Base-by-base conservation (phyloP, 2,113 vertebrate genomes). In the Eleginops maclovinus region DNA sequence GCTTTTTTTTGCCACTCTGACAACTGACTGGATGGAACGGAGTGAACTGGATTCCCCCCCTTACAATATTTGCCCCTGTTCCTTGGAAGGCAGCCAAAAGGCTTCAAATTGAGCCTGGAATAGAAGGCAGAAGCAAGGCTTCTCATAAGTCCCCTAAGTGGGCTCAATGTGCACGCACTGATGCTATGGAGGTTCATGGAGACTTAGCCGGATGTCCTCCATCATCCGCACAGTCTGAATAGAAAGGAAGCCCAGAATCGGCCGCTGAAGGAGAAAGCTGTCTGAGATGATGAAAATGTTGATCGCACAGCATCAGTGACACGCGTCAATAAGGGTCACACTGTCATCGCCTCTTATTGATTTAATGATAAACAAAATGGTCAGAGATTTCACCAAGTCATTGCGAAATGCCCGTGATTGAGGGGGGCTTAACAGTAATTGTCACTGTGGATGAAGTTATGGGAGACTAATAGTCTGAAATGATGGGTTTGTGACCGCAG, bases 81-180 rank as follows among this genome's bases (percentile, higher is more conserved):
- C 14, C 13, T 72, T 89, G 85, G 83, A 82, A 56, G 51, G 72
- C 69, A 62, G 81, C 84, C 87, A 85, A 58, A 67, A 83, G 59
- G 63, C 81, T 80, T 79, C 62, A 84, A 88, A 91, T 83, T 80
- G 87, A 84, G 80, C 80, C 83, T 85, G 83, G 87, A 90, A 88
- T 88, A 89, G 85, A 88, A 75, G 79, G 79, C 81, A 90, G 79
- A 75, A 55, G 71, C 81, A 84, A 81, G 78, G 81, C 72, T 88
- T 85, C 82, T 88, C 73, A 79, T 68, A 76, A 87, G 73, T 85
- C 85, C 83, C 88, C 69, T 84, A 92, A 88, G 84, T 87, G 82
- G 85, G 83, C 83, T 88, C 73, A 46, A 1, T 82, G 70, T 82
- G 69, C 78, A 77, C 31, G 55, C 79, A 44, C 50, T 3, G 41